phyloP scores from a whole-genome alignment of 1,140 invertebrate genomes.

The Bursaphelenchus mucronatus region DNA sequence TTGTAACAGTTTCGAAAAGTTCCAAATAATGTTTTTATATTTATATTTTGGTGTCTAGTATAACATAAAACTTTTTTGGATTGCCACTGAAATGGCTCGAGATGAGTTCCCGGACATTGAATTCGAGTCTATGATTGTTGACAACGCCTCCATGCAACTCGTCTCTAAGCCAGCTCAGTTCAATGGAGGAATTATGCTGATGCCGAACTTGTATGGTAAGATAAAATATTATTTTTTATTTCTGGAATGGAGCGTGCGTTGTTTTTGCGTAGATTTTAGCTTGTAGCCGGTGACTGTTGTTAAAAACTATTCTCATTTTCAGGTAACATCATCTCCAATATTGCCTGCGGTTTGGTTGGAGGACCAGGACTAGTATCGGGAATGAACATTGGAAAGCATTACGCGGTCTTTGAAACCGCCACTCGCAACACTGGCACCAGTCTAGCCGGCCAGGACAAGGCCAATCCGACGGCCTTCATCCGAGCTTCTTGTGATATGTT shows the following conservation, averaged over 20 bases:
- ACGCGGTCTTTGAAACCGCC: constrained; percentile 69
- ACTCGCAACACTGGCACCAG: constrained; percentile 87
- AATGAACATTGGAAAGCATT: constrained; percentile 76
- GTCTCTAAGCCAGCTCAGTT: constrained; percentile 44
- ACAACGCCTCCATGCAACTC: constrained; percentile 45
- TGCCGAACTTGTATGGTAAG: constrained; percentile 45
- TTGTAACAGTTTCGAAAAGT: too few species aligned
- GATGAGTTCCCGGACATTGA: constrained; percentile 22
- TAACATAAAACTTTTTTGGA: too few species aligned
- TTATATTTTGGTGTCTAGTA: too few species aligned
- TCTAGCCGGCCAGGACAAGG: constrained; percentile 89
- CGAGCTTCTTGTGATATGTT: constrained; percentile 33
- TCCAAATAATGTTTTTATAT: too few species aligned
- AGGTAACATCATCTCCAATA: constrained; percentile 92
- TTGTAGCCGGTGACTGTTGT: neutral
- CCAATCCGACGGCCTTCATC: constrained; percentile 72
- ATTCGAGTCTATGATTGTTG: constrained; percentile 49
- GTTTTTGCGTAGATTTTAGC: neutral
- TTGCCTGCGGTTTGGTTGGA: constrained; percentile 90
- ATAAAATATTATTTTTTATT: constrained; percentile 11
- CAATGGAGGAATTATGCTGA: constrained; percentile 43
- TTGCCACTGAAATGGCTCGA: constrained; percentile 18
- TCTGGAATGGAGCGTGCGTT: neutral
- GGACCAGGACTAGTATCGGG: constrained; percentile 92
- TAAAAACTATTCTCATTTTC: neutral